These are phyloP conservation scores for Drosophila dives DNA, from an alignment of 2,888 invertebrate species.

Conservation along the genomic window DNA sequence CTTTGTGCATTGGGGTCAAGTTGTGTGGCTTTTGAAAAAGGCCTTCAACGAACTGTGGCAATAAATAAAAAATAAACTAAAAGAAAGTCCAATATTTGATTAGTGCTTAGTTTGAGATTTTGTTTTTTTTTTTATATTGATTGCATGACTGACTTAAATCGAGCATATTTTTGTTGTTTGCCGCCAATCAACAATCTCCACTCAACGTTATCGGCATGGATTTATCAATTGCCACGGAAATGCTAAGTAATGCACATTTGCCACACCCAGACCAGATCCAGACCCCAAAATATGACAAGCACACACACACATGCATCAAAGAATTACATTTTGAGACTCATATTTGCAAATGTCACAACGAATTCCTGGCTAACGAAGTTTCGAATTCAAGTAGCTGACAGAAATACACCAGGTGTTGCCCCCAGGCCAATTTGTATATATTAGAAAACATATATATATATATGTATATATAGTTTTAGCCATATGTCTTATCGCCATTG, in stretches of 20 bases:
- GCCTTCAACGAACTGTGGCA: slow-evolving; percentile 17
- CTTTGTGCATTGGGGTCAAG: slow-evolving; percentile 30
- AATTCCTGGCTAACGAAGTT: slow-evolving; percentile 65
- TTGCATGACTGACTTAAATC: slow-evolving; percentile 17
- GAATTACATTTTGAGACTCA: slow-evolving; percentile 43
- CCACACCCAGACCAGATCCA: slow-evolving; percentile 62
- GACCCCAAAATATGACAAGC: slow-evolving; percentile 26
- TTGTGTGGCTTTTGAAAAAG: slow-evolving; percentile 5
- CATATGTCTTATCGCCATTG: slow-evolving; percentile 50
- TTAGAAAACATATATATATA: slow-evolving; percentile 13
- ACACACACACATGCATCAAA: slow-evolving; percentile 13
- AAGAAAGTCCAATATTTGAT: slow-evolving; percentile 39
- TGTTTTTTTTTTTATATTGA: background rate
- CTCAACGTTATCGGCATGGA: slow-evolving; percentile 51
- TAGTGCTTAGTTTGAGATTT: slow-evolving; percentile 22
- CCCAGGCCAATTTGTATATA: slow-evolving; percentile 32
- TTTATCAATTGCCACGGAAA: slow-evolving; percentile 70
- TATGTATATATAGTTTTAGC: slow-evolving; percentile 15
- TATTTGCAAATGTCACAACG: slow-evolving; percentile 70
- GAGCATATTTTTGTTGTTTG: slow-evolving; percentile 14
- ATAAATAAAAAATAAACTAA: background rate
- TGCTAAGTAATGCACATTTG: slow-evolving; percentile 62
- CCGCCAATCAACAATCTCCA: slow-evolving; percentile 73
- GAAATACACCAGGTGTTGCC: slow-evolving; percentile 55
- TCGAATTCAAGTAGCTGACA: slow-evolving; percentile 41